Percentiles rank a stretch among this genome's conserved stretches.
Evolutionary conservation across 2,113 vertebrate genomes (phyloP).

Genomic region (Argyrosomus japonicus): DNA sequence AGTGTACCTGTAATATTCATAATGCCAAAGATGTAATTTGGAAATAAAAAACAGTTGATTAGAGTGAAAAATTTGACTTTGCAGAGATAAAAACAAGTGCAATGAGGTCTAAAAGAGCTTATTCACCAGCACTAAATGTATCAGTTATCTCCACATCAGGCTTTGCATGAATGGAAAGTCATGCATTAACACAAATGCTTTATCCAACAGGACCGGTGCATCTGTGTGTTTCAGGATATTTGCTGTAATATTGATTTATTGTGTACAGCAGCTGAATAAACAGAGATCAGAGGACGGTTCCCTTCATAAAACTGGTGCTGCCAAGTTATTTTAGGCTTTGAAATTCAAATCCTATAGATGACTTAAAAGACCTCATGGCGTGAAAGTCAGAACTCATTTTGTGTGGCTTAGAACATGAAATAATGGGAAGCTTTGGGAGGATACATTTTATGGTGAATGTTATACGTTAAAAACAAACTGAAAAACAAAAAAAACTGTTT

Average conservation of each 20-base stretch:
- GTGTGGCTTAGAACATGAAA: background rate
- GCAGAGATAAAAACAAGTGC: background rate
- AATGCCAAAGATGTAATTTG: background rate
- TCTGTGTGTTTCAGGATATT: constrained; percentile 39
- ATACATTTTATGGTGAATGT: background rate
- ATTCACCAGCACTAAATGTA: background rate
- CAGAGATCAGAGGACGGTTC: constrained; percentile 47
- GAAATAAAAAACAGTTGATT: constrained; percentile 1
- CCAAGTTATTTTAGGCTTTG: constrained; percentile 52
- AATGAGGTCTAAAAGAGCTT: background rate
- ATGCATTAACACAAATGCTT: background rate
- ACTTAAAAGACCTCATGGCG: constrained; percentile 14
- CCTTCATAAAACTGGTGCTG: constrained; percentile 30
- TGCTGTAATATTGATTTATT: constrained; percentile 54
- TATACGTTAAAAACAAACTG: background rate
- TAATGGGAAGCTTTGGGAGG: background rate
- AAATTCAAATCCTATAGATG: constrained; percentile 41
- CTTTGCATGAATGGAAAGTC: constrained; percentile 1
- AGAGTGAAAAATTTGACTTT: background rate
- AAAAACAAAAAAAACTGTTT: background rate
- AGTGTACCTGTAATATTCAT: background rate
- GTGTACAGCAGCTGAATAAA: constrained; percentile 67
- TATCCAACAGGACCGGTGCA: constrained; percentile 16
- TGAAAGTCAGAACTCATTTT: constrained; percentile 30
- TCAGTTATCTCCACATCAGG: constrained; percentile 2